Evolutionary conservation across 1,140 invertebrate species (phyloP).

Genomic region (Xylocopa sonorina): DNA sequence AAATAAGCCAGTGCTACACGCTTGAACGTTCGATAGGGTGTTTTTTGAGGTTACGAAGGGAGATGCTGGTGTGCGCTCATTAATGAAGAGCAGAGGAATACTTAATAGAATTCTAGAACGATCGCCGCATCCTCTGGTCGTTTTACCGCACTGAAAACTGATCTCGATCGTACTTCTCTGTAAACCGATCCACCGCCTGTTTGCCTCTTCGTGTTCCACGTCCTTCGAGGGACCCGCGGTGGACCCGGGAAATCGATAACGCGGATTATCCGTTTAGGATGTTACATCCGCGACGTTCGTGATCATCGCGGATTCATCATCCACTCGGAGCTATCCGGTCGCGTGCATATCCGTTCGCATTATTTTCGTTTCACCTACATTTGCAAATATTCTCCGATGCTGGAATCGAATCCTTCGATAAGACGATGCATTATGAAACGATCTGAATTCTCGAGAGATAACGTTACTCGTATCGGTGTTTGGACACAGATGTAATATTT

Average conservation of each 20-base stretch:
- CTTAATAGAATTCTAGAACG: not conserved
- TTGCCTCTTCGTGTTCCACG: slow-evolving; percentile 16
- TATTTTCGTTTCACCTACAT: not conserved
- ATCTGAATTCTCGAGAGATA: too few relatives aligned
- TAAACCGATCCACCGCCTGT: slow-evolving; percentile 7
- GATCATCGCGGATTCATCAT: not conserved
- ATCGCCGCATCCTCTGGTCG: not conserved
- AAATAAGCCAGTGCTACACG: too few relatives aligned
- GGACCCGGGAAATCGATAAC: slow-evolving; percentile 32
- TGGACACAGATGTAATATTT: too few relatives aligned
- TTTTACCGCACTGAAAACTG: not conserved
- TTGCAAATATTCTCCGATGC: not conserved
- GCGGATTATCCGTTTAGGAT: slow-evolving; percentile 13
- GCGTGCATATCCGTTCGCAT: too few relatives aligned
- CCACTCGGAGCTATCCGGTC: not conserved
- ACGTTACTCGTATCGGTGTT: too few relatives aligned
- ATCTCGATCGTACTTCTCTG: not conserved
- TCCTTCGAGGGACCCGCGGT: not conserved
- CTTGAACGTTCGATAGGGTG: too few relatives aligned
- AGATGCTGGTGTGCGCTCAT: too few relatives aligned
- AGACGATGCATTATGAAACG: too few relatives aligned
- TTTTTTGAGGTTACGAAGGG: too few relatives aligned
- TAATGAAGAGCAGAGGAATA: not conserved
- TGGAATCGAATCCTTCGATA: not conserved
- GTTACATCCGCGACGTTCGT: not conserved